A percentile compares a stretch with the other conserved stretches of the same genome.
These are phyloP conservation scores for Esox lucius DNA, from an alignment of 2,797 vertebrate genomes.

Conservation along the genomic window DNA sequence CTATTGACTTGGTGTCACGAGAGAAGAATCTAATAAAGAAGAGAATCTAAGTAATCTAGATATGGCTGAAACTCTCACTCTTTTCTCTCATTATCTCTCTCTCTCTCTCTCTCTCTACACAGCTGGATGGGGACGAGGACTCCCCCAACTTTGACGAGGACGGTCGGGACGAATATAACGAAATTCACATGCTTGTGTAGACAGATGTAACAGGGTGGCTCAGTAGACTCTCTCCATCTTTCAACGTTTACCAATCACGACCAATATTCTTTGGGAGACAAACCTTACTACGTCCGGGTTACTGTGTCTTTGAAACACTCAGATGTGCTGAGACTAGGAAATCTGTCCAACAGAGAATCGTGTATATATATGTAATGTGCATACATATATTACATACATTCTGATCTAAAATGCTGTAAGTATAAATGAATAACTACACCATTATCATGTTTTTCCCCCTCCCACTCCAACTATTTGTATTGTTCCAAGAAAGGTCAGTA, in stretches of 20 bases:
- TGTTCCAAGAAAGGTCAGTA: neutral
- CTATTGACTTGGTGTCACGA: too few relatives aligned
- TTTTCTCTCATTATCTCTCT: too few relatives aligned
- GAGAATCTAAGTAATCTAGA: too few relatives aligned
- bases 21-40: too few relatives aligned
- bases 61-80: too few relatives aligned
- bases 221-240: conserved; percentile 17
- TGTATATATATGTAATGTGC: conserved; percentile 19
- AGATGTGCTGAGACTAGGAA: conserved; percentile 15
- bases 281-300: conserved; percentile 33
- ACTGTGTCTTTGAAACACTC: conserved; percentile 7
- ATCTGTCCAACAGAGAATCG: conserved; percentile 35
- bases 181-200: conserved; percentile 97
- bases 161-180: conserved; percentile 94
- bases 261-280: conserved; percentile 26
- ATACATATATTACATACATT: neutral
- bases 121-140: conserved; percentile 94
- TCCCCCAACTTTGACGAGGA: conserved; percentile 96
- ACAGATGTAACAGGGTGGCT: conserved; percentile 8
- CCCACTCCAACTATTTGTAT: neutral
- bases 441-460: neutral
- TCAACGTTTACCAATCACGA: conserved; percentile 33
- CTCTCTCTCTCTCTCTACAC: conserved; percentile 44
- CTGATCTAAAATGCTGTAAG: conserved; percentile 19
- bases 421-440: neutral